Evolutionary conservation across 2,113 vertebrate genomes (phyloP), one percentile per base, ranked within the genome.

Genomic region (Protobothrops mucrosquamatus): DNA sequence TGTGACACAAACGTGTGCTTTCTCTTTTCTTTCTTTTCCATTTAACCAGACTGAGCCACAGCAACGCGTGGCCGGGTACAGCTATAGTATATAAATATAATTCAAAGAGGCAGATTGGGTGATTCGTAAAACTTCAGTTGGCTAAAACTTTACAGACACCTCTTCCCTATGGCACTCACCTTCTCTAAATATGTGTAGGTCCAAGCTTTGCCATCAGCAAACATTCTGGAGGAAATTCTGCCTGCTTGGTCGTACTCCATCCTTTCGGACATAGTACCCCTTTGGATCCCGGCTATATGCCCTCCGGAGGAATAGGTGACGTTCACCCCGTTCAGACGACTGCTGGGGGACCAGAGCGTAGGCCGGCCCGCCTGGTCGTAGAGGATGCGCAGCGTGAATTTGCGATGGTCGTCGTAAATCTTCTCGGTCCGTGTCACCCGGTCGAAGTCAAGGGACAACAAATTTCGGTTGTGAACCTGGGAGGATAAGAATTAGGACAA

Each of bases 361-460:
- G 99, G 99, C 39, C 99, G 97, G 1, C 99, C 99, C 0, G 98
- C 98, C 0, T 98, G 98, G 96, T 99, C 99, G 0, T 99, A 99
- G 90, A 99, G 98, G 96, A 99, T 99, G 94, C 99, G 98, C 52
- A 99, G 96, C 0, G 99, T 99, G 95, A 99, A 99, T 96, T 99
- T 99, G 94, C 99, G 98, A 96, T 99, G 99, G 95, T 99, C 99
- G 0, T 99, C 99, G 0, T 99, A 99, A 87, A 99, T 99, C 95
- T 99, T 99, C 96, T 99, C 99, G 0, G 99, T 99, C 89, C 99
- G 98, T n/a, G 99, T 99, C 94, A 99, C 98, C 0, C 99, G 99
- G 96, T 99, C 99, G 26, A 99, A 99, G 95, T 99, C 99, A 43
- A 99, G 95, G 2, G 99, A 99, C 2, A 99, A 96, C 93, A 99